Percentiles rank a stretch among this genome's conserved stretches.
phyloP scores from a whole-genome alignment of 1,140 invertebrate genomes.

The Calosoma granatense region DNA sequence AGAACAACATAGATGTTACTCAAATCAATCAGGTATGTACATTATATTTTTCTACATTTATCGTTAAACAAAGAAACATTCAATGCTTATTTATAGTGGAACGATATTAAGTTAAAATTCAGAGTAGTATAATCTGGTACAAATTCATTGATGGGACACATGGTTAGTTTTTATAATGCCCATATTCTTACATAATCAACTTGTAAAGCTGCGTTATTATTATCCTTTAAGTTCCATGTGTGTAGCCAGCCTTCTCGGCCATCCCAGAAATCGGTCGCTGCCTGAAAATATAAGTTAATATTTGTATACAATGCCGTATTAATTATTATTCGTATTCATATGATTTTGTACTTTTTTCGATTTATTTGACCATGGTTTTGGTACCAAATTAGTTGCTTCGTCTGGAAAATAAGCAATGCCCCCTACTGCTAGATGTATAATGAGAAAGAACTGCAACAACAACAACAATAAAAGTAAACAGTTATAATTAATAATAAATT shows the following conservation, averaged over 20 bases:
- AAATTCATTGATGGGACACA: too few relatives aligned
- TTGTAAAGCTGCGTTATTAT: slow-evolving; percentile 37
- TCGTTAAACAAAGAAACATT: too few relatives aligned
- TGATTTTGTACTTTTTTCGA: slow-evolving; percentile 14
- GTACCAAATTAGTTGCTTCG: slow-evolving; percentile 21
- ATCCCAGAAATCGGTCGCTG: slow-evolving; percentile 39
- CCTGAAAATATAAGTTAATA: slow-evolving; percentile 13
- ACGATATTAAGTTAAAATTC: too few relatives aligned
- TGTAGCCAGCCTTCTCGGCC: slow-evolving; percentile 34
- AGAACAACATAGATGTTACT: too few relatives aligned
- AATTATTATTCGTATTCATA: not conserved
- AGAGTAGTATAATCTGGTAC: too few relatives aligned
- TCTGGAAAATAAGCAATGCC: slow-evolving; percentile 42
- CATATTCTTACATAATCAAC: slow-evolving; percentile 51
- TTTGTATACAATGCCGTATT: slow-evolving; percentile 13
- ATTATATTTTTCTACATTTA: too few relatives aligned
- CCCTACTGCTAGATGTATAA: slow-evolving; percentile 41
- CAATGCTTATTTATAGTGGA: too few relatives aligned
- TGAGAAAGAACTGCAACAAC: slow-evolving; percentile 36
- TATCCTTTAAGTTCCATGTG: slow-evolving; percentile 36
- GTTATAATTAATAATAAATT: slow-evolving; percentile 14
- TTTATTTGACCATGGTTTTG: slow-evolving; percentile 39
- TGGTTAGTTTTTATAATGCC: slow-evolving; percentile 35
- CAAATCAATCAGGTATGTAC: too few relatives aligned
- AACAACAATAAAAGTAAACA: slow-evolving; percentile 20